Base-by-base conservation (phyloP, 1,140 invertebrate genomes). In the Anadara kagoshimensis region DNA sequence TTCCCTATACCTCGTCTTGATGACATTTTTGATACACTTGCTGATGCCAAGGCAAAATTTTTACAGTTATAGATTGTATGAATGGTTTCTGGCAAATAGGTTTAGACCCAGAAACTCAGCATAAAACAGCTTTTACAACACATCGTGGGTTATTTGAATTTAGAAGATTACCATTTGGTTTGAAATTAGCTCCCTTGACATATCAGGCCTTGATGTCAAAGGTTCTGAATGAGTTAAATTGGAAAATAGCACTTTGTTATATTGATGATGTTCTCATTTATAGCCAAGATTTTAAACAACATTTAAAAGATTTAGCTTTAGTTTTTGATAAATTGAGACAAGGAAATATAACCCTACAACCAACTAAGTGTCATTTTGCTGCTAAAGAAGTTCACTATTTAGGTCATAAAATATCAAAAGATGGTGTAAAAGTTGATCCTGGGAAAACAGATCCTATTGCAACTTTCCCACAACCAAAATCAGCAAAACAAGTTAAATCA, bases 91-190 rank as follows among this genome's bases (percentile, higher is more conserved):
- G 74, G 73, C 81, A 81, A 41, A 63, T 79, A 14, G 63, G 56
- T 22, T 53, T 81, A 11, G 43, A 69, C 36, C 43, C 57, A 14
- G 18, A 69, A 66, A 74, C 68, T 66, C 68, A 69, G 41, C 65
- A 75, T 22, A 81, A 79, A 65, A 59, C 70, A 44, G 75, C 75
- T 7, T 83, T 83, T 49, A 73, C 76, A n/a, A 76, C 70, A n/a
- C 70, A 75, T 49, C 45, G 77, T 24, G 78, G 75, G 5, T 44
- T 63, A 4, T 69, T 51, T 53, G 65, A 75, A 47, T 74, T 70
- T 43, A 75, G 72, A 12, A 66, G 56, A 20, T 29, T 80, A 29
- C 69, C 69, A 1, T 82, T 78, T 66, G 73, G 78, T 4, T 51
- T 75, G 20, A 45, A n/a, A n/a, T n/a, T n/a, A n/a, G 67, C 64